Percentiles rank a stretch among this genome's conserved stretches.
These are phyloP conservation scores for Homalodisca vitripennis DNA, from an alignment of 1,140 invertebrate genomes.

Conservation along the genomic window DNA sequence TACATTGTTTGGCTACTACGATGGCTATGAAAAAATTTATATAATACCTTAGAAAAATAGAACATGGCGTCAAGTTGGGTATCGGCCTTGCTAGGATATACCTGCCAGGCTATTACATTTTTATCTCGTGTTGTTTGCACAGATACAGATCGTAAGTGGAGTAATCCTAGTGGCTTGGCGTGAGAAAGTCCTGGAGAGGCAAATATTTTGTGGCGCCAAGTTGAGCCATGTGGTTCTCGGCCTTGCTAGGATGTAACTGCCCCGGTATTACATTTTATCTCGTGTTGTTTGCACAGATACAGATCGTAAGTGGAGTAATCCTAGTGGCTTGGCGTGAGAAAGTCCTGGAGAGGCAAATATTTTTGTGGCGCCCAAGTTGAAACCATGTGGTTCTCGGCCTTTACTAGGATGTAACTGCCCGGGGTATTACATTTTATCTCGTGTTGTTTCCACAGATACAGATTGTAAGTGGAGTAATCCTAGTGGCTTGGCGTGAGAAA, in stretches of 20 bases:
- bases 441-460: too few relatives aligned
- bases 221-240: slow-evolving; percentile 83
- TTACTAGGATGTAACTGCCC: slow-evolving; percentile 81
- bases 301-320: slow-evolving; percentile 81
- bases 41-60: too few relatives aligned
- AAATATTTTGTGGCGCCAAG: slow-evolving; percentile 87
- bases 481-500: slow-evolving; percentile 82
- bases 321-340: slow-evolving; percentile 82
- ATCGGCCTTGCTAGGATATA: too few relatives aligned
- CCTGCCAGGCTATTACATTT: too few relatives aligned
- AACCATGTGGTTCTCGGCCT: slow-evolving; percentile 81
- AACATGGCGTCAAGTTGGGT: too few relatives aligned
- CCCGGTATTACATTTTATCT: too few relatives aligned
- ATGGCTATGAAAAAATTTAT: too few relatives aligned
- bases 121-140: too few relatives aligned
- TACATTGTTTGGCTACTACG: too few relatives aligned
- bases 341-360: slow-evolving; percentile 76
- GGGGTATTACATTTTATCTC: too few relatives aligned
- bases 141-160: slow-evolving; percentile 86
- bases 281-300: too few relatives aligned
- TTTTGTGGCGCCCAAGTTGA: slow-evolving; percentile 84
- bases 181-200: slow-evolving; percentile 72
- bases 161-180: slow-evolving; percentile 83
- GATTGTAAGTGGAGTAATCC: slow-evolving; percentile 78
- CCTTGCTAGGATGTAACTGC: slow-evolving; percentile 82